Evolutionary conservation across 2,113 vertebrate species (phyloP).

Genomic region (Peromyscus californicus): DNA sequence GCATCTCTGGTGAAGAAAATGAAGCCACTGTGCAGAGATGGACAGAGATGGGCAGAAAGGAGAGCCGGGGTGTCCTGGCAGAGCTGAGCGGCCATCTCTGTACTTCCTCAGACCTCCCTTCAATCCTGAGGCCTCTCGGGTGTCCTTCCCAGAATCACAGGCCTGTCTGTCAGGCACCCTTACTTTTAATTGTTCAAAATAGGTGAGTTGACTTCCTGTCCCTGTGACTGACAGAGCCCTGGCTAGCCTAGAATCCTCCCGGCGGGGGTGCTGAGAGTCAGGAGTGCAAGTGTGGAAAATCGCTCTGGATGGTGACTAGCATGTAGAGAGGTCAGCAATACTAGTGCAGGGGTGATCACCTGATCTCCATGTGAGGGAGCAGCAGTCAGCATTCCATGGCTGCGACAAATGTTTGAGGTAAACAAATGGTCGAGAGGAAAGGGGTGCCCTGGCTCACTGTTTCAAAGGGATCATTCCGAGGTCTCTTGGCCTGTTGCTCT

Average conservation of each 20-base stretch:
- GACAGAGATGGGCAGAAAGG: not conserved
- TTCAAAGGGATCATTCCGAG: not conserved
- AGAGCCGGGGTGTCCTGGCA: not conserved
- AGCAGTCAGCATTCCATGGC: not conserved
- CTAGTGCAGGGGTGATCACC: not conserved
- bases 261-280: not conserved
- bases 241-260: not conserved
- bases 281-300: not conserved
- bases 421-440: not conserved
- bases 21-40: not conserved
- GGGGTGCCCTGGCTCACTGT: not conserved
- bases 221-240: not conserved
- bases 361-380: rapidly evolving
- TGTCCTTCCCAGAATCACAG: not conserved
- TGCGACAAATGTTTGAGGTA: not conserved
- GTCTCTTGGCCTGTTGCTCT: not conserved
- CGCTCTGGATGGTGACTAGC: not conserved
- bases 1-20: not conserved
- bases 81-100: not conserved
- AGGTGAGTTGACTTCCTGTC: not conserved
- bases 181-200: not conserved
- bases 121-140: not conserved
- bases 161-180: not conserved
- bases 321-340: not conserved
- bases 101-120: not conserved